These are phyloP conservation scores for Heliothis subflexa DNA, from an alignment of 1,140 invertebrate genomes.

Conservation along the genomic window DNA sequence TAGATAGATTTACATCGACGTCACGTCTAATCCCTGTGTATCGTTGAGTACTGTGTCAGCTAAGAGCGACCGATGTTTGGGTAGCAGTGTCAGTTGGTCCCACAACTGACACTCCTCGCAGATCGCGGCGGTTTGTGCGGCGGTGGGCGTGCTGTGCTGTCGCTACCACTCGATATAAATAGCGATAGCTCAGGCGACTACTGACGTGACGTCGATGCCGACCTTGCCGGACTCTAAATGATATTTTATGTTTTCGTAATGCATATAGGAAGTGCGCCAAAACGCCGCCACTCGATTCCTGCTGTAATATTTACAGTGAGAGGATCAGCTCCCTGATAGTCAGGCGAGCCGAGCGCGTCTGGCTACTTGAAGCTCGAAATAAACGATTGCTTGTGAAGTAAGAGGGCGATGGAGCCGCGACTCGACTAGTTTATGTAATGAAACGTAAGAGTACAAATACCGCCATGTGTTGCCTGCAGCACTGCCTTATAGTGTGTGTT, in stretches of 20 bases:
- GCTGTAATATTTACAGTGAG: slow-evolving; percentile 48
- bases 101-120: not conserved
- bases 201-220: not conserved
- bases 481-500: slow-evolving; percentile 72
- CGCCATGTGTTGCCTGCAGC: slow-evolving; percentile 35
- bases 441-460: slow-evolving; percentile 46
- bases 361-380: slow-evolving; percentile 17
- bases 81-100: too few relatives aligned
- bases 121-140: not conserved
- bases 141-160: not conserved
- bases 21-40: not conserved
- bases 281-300: slow-evolving; percentile 36
- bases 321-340: not conserved
- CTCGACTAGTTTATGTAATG: slow-evolving; percentile 7
- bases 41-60: too few relatives aligned
- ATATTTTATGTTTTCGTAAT: slow-evolving; percentile 54
- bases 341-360: too few relatives aligned
- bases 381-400: slow-evolving; percentile 32
- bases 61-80: too few relatives aligned
- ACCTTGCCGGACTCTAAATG: slow-evolving; percentile 39
- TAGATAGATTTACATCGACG: too few relatives aligned
- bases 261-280: slow-evolving; percentile 31
- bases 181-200: slow-evolving; percentile 13
- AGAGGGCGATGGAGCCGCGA: slow-evolving; percentile 11
- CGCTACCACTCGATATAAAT: slow-evolving; percentile 22